Evolutionary conservation across 64 coral and sea anemone genomes (phyloP), one percentile per base, ranked within the genome.

Genomic region (Stichodactyla helianthus): DNA sequence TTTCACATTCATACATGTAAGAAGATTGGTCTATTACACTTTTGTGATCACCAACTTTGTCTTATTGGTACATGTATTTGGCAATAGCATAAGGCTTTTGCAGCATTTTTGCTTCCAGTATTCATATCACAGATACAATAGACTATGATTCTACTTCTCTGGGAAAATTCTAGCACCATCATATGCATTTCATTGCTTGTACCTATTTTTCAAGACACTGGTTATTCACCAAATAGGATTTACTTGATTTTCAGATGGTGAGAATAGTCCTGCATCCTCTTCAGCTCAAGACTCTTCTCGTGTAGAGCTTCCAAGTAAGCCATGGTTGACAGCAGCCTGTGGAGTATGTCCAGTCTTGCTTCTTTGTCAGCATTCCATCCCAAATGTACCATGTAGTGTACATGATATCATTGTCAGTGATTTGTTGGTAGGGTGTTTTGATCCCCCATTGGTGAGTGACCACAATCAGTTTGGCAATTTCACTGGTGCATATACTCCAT

Each of bases 331-430:
- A 1, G 54, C 85, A 79, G 97, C 93, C 1, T 99, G 97, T 82
- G 93, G 97, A 52, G 93, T 95, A 6, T 89, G 97, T 22, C 97
- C 97, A 10, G 97, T 99, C 7, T 88, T 99, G 16, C 63, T 99
- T 0, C 87, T 95, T 27, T 94, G 97, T 52, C 88, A 99, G 54
- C 93, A 92, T 62, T 90, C 90, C n/a, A 95, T 95, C 83, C 97
- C 97, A 20, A 94, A 99, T 55, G 88, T 95, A 52, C 77, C 93
- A 53, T 92, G 93, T 52, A 90, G 85, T 68, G 65, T 95, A n/a
- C 83, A 99, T 80, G 97, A 99, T 80, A 99, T 99, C 28, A 95
- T 99, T 53, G 86, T 99, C 11, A 95, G 93, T 84, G 97, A 99
- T 85, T 62, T 99, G 15, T 65, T 99, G 16, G 88, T 95, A 20